Percentiles rank a stretch among this genome's conserved stretches.
phyloP scores from a whole-genome alignment of 2,113 vertebrate genomes.

The Oryzias melastigma region DNA sequence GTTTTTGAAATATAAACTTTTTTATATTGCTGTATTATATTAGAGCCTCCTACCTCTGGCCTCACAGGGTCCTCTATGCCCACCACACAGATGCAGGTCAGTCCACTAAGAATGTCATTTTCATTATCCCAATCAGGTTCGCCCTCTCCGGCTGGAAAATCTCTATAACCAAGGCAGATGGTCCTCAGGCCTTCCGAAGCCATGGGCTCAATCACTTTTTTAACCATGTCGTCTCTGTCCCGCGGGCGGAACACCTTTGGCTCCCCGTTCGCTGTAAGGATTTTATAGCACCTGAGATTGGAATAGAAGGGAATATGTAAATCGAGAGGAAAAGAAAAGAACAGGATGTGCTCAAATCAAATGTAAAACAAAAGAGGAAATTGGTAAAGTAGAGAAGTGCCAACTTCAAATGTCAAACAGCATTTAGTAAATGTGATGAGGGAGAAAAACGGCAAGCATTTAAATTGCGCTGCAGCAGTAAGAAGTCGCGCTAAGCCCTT shows the following conservation, averaged over 20 bases:
- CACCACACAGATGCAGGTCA: slow-evolving; percentile 94
- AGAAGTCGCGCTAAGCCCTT: slow-evolving; percentile 52
- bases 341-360: background rate
- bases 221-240: slow-evolving; percentile 93
- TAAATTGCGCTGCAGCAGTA: slow-evolving; percentile 30
- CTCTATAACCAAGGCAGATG: slow-evolving; percentile 95
- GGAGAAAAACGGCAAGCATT: slow-evolving; percentile 19
- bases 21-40: too few relatives aligned
- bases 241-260: slow-evolving; percentile 91
- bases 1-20: too few relatives aligned
- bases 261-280: slow-evolving; percentile 89
- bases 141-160: slow-evolving; percentile 88
- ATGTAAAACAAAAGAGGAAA: background rate
- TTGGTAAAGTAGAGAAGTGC: background rate
- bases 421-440: slow-evolving; percentile 7
- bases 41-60: slow-evolving; percentile 82
- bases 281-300: slow-evolving; percentile 89
- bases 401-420: background rate
- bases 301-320: background rate
- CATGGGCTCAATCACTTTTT: slow-evolving; percentile 98
- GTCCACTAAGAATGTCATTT: slow-evolving; percentile 89
- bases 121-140: slow-evolving; percentile 98
- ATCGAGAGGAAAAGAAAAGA: background rate
- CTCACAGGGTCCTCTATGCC: slow-evolving; percentile 98
- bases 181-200: slow-evolving; percentile 97